phyloP scores from a whole-genome alignment of 2,113 vertebrate genomes.

The Nettapus auritus region DNA sequence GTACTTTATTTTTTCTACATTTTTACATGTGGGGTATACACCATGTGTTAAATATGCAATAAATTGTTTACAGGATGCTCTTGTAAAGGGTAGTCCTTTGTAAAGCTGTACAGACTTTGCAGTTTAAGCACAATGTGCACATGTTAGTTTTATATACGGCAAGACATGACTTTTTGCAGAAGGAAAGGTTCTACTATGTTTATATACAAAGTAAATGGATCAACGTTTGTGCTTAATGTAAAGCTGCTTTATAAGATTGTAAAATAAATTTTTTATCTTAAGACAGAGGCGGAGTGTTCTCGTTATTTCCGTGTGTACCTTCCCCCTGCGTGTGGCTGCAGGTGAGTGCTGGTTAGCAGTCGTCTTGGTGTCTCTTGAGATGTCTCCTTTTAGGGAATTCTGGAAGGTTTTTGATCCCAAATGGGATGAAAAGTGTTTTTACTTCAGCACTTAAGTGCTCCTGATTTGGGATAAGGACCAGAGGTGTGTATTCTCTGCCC shows the following conservation, averaged over 20 bases:
- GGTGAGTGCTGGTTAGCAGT: accelerated
- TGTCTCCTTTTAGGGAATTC: neutral
- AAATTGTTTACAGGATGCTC: constrained; percentile 88
- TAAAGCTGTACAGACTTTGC: constrained; percentile 90
- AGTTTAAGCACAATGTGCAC: constrained; percentile 98
- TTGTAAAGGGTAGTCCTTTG: constrained; percentile 78
- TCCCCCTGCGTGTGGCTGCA: accelerated
- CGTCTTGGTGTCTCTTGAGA: neutral
- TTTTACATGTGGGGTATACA: constrained; percentile 71
- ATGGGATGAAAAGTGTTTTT: neutral
- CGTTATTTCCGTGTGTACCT: accelerated
- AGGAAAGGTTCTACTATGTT: constrained; percentile 83
- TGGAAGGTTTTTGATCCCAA: neutral
- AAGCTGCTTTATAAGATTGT: constrained; percentile 94
- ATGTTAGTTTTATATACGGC: constrained; percentile 90
- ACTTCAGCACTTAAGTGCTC: accelerated
- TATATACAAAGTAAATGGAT: constrained; percentile 84
- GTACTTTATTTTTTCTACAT: neutral
- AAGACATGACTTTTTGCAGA: constrained; percentile 80
- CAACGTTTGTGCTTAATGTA: constrained; percentile 89
- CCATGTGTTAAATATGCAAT: constrained; percentile 94
- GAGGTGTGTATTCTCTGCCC: neutral
- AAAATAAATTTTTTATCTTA: constrained; percentile 88
- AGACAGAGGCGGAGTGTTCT: neutral
- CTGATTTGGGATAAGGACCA: neutral